phyloP scores from a whole-genome alignment of 2,888 invertebrate species.

The Amorpha juglandis region DNA sequence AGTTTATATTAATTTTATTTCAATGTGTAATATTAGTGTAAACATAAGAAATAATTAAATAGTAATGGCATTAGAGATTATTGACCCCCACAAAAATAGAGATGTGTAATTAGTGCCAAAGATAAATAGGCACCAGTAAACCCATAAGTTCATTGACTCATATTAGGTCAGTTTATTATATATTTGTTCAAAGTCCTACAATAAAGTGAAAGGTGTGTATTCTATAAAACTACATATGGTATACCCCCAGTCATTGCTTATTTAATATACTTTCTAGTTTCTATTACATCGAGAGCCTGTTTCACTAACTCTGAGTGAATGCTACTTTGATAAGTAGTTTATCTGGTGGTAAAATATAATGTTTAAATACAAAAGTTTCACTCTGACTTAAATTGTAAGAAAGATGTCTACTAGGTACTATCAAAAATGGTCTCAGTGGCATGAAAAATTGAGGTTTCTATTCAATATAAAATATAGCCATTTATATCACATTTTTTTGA shows the following conservation, averaged over 20 bases:
- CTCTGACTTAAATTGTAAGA: too few species aligned
- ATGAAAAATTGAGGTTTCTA: too few species aligned
- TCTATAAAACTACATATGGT: not conserved
- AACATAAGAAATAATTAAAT: too few species aligned
- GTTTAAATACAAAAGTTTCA: too few species aligned
- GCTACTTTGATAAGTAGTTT: too few species aligned
- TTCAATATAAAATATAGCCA: too few species aligned
- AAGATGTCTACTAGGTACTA: too few species aligned
- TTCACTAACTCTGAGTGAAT: not conserved
- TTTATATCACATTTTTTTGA: too few species aligned
- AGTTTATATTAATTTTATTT: too few species aligned
- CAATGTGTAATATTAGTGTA: too few species aligned
- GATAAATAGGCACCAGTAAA: not conserved
- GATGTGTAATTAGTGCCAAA: not conserved
- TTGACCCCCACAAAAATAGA: not conserved
- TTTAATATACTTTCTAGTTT: not conserved
- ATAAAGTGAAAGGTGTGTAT: conserved; percentile 14
- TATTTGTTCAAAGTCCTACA: not conserved
- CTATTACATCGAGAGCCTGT: not conserved
- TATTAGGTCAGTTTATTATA: not conserved
- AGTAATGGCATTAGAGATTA: not conserved
- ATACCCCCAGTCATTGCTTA: not conserved
- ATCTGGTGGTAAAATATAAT: too few species aligned
- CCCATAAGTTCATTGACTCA: not conserved
- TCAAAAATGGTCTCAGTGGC: too few species aligned